Base-by-base conservation (phyloP, 2,113 vertebrate genomes). In the Donacobius atricapilla region DNA sequence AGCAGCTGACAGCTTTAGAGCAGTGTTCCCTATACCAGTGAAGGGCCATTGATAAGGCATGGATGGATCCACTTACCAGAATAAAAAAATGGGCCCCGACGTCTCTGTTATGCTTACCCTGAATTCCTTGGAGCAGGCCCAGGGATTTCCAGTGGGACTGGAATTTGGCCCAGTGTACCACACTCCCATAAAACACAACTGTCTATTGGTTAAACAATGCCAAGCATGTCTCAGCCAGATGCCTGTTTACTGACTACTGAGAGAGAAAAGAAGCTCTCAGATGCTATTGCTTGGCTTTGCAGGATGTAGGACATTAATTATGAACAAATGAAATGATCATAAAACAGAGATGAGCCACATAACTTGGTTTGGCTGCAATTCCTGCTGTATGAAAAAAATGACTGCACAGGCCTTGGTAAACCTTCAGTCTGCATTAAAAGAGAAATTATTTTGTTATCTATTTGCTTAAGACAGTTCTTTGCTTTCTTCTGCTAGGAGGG, bases 191-290 rank as follows among this genome's bases (percentile, higher is more conserved):
- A 93, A 96, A 94, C 86, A 95, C 79, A 91, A 92, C 86, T 89
- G 80, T 81, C 91, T 93, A 66, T 95, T 92, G 96, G 91, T 56
- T 96, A 89, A 96, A 95, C 89, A 96, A 54, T 21, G 95, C 83
- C 91, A 94, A 68, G 72, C 51, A 6, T 15, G n/a, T 58, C 94
- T 95, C 89, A 91, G 92, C 71, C 94, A 86, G 95, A 86, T 80
- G 90, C 83, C 89, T 94, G 90, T 92, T 94, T 92, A 90, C 86
- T 73, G 83, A 77, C 79, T 95, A 45, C 75, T 35, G 83, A 83
- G 75, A 57, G 45, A 50, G 25, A 39, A 82, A 70, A 56, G 64
- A 30, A 48, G 20, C 90, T 73, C 83, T 84, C 95, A 87, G 83
- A 94, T 89, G 89, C 68, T 92, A 37, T 7, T 92, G 89, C 91